Evolutionary conservation across 2,113 vertebrate species (phyloP).

Genomic region (Numenius arquata): DNA sequence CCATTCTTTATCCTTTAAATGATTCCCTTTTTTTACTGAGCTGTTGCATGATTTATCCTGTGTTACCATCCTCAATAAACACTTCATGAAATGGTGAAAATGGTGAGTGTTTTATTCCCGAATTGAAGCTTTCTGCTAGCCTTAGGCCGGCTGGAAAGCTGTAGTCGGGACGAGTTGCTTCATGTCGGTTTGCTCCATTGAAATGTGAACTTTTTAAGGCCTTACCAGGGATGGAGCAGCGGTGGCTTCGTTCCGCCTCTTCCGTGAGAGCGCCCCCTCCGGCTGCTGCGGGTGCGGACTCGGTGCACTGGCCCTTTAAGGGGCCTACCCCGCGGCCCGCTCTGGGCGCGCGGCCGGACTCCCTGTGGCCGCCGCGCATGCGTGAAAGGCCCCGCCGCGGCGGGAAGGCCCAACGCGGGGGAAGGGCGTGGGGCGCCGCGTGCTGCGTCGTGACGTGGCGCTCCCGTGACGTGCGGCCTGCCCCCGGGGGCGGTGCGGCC

Average conservation of each 20-base stretch:
- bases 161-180: fast-evolving
- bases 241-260: not conserved
- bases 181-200: not conserved
- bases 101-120: not conserved
- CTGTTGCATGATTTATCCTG: slow-evolving; percentile 81
- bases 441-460: not conserved
- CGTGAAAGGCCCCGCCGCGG: not conserved
- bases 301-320: not conserved
- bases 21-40: slow-evolving; percentile 74
- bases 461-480: not conserved
- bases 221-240: fast-evolving
- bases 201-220: fast-evolving
- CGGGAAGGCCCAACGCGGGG: not conserved
- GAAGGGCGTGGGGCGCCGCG: not conserved
- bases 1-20: slow-evolving; percentile 69
- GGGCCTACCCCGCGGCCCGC: not conserved
- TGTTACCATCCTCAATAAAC: slow-evolving; percentile 82
- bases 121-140: not conserved
- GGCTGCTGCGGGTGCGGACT: not conserved
- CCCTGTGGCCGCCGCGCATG: not conserved
- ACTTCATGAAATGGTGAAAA: slow-evolving; percentile 72
- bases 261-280: fast-evolving
- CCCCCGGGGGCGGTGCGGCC: not conserved
- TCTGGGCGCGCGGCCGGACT: not conserved
- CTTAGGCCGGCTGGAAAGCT: not conserved